These are phyloP conservation scores for Nyctibius bracteatus DNA, from an alignment of 2,113 vertebrate genomes.

Conservation along the genomic window DNA sequence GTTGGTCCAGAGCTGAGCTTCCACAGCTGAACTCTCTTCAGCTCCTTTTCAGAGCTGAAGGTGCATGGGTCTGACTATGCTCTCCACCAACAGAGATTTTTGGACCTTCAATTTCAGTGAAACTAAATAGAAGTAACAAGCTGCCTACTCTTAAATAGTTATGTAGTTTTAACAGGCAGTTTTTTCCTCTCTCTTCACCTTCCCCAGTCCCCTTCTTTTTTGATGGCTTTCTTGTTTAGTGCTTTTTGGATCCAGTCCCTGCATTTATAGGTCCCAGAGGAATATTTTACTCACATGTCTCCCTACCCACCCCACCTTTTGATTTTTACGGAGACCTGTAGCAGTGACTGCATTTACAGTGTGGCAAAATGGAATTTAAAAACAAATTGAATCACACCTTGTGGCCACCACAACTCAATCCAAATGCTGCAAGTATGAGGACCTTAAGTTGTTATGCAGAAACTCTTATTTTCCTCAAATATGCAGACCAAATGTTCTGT, in stretches of 20 bases:
- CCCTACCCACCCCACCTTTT: neutral
- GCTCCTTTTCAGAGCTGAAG: neutral
- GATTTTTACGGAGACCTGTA: conserved; percentile 4
- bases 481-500: conserved; percentile 35
- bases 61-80: neutral
- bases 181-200: neutral
- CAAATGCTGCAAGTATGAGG: neutral
- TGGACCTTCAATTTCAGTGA: neutral
- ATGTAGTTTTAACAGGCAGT: neutral
- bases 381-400: conserved; percentile 53
- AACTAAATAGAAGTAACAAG: neutral
- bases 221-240: neutral
- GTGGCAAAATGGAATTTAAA: conserved; percentile 13
- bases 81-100: neutral
- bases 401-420: neutral
- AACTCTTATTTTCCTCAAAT: neutral
- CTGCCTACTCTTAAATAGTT: neutral
- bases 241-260: neutral
- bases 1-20: neutral
- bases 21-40: neutral
- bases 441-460: neutral
- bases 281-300: neutral
- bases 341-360: conserved; percentile 29
- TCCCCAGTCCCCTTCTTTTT: neutral
- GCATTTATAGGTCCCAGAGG: neutral